A percentile compares a stretch with the other conserved stretches of the same genome.
These are phyloP conservation scores for rabbit (Oryctolagus cuniculus) DNA, from an alignment of 2,113 vertebrate genomes.

Conservation along the genomic window DNA sequence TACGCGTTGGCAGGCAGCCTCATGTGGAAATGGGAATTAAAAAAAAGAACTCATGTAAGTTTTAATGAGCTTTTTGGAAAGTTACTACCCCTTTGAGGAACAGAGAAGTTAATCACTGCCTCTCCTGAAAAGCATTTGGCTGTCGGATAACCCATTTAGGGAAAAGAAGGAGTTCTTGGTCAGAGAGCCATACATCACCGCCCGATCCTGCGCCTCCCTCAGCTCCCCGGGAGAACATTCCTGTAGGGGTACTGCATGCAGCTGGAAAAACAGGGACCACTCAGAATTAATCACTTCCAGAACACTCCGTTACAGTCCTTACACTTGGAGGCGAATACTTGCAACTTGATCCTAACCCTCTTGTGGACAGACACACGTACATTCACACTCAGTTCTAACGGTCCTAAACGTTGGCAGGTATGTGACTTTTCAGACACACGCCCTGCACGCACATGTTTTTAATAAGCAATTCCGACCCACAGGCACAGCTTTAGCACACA, in stretches of 20 bases:
- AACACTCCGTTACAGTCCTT: conserved; percentile 56
- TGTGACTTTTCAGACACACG: not conserved
- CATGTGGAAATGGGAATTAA: not conserved
- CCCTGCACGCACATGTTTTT: not conserved
- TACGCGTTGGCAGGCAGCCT: conserved; percentile 30
- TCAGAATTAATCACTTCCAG: conserved; percentile 59
- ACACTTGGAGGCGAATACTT: not conserved
- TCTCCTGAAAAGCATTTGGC: conserved; percentile 50
- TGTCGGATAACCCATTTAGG: not conserved
- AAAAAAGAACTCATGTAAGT: not conserved
- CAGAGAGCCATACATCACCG: conserved; percentile 46
- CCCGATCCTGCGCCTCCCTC: not conserved
- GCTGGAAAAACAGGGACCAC: conserved; percentile 41
- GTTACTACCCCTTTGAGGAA: conserved; percentile 22
- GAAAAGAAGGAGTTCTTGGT: conserved; percentile 64
- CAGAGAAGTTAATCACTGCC: conserved; percentile 5
- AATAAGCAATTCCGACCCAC: conserved; percentile 3
- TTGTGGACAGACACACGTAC: conserved; percentile 28
- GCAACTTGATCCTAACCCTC: not conserved
- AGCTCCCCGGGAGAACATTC: conserved; percentile 25
- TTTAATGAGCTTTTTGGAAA: conserved; percentile 48
- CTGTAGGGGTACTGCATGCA: not conserved
- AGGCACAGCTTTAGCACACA: conserved; percentile 32
- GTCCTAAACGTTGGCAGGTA: conserved; percentile 40
- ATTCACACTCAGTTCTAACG: not conserved